A percentile compares a stretch with the other conserved stretches of the same genome.
phyloP scores from a whole-genome alignment of 2,797 vertebrate genomes.

The Spinus pinus region DNA sequence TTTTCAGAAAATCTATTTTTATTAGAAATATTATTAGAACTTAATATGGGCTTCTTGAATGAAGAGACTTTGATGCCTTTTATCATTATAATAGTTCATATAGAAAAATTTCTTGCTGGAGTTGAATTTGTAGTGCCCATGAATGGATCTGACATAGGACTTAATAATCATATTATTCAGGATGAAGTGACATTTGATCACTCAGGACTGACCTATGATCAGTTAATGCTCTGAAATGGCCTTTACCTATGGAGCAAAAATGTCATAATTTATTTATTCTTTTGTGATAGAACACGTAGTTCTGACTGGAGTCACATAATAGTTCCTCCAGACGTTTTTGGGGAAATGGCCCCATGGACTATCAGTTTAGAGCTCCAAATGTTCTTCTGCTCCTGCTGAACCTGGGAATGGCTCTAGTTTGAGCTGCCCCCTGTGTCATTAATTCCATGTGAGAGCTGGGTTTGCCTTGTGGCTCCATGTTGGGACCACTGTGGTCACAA shows the following conservation, averaged over 20 bases:
- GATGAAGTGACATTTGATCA: background rate
- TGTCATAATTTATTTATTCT: background rate
- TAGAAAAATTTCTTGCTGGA: background rate
- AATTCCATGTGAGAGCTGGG: background rate
- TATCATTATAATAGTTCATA: background rate
- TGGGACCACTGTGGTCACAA: background rate
- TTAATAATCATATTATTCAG: background rate
- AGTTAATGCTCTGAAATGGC: background rate
- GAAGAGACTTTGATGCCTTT: background rate
- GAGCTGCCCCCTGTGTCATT: rapidly evolving
- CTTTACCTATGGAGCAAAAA: background rate
- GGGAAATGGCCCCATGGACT: background rate
- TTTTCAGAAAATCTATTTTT: background rate
- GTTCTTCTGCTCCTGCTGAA: background rate
- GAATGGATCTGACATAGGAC: background rate
- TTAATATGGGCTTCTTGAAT: background rate
- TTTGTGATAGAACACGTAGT: background rate
- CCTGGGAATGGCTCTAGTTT: background rate
- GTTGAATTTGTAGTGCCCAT: background rate
- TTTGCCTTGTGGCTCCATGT: rapidly evolving
- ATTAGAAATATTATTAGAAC: background rate
- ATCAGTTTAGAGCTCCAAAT: background rate
- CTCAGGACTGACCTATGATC: background rate
- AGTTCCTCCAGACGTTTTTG: background rate
- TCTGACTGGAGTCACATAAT: rapidly evolving